Percentiles rank a stretch among this genome's conserved stretches.
Evolutionary conservation across 2,113 vertebrate species (phyloP).

Genomic region (Hiodon alosoides): DNA sequence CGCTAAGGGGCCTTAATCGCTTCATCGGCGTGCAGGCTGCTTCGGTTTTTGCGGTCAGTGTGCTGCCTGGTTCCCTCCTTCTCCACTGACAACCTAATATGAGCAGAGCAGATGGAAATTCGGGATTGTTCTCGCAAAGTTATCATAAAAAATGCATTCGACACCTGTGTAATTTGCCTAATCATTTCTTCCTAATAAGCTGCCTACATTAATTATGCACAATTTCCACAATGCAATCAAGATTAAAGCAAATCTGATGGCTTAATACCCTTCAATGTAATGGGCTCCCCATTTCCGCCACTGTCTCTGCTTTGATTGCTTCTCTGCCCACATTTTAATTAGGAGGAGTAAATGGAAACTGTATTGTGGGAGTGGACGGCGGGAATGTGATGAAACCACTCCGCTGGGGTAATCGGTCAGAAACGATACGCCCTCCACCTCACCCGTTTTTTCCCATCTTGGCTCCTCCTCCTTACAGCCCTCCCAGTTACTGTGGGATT

Average conservation of each 20-base stretch:
- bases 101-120: slow-evolving; percentile 96
- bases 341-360: slow-evolving; percentile 43
- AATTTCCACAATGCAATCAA: slow-evolving; percentile 99
- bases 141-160: slow-evolving; percentile 99
- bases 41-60: background rate
- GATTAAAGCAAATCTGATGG: slow-evolving; percentile 99
- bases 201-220: slow-evolving; percentile 97
- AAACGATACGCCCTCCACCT: no score
- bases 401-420: no score
- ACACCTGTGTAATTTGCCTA: slow-evolving; percentile 99
- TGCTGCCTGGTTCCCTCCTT: slow-evolving; percentile 65
- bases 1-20: no score
- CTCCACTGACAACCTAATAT: slow-evolving; percentile 84
- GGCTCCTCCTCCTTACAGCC: no score
- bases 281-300: slow-evolving; percentile 84
- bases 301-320: slow-evolving; percentile 70
- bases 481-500: no score
- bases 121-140: slow-evolving; percentile 94
- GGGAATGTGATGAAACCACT: no score
- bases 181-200: slow-evolving; percentile 99
- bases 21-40: background rate
- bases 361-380: background rate
- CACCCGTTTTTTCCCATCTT: no score
- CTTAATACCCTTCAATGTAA: slow-evolving; percentile 99
- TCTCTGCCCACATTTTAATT: slow-evolving; percentile 48